Evolutionary conservation across 2,113 vertebrate species (phyloP), one percentile per base, ranked within the genome.

Genomic region (Rallus limicola): DNA sequence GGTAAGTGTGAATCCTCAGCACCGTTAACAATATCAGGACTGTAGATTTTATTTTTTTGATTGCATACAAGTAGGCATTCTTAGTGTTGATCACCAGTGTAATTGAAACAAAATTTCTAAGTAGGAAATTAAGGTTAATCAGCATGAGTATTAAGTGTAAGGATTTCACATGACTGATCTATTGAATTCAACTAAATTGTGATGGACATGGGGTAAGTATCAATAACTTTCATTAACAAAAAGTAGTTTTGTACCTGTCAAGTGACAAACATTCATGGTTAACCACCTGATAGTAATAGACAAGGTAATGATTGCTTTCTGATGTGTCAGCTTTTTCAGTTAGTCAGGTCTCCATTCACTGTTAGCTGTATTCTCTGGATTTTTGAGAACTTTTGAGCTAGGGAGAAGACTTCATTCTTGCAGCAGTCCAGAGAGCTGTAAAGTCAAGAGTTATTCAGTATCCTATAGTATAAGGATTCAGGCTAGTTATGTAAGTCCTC

Each of bases 211-310:
- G 34, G 33, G 19, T 71, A 90, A 50, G 28, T 86, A 40, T 24
- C 31, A 52, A 6, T 58, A 74, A 23, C 52, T 90, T 82, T 28
- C 59, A 20, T 79, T 86, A 59, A 72, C 24, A 38, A 84, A 86
- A 65, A 90, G 58, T n/a, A 58, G 1, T 11, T 69, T 84, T 69
- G 53, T 59, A 50, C 15, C 62, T 87, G n/a, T 55, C 65, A 79
- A 89, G 38, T 60, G 71, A 83, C 77, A 88, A 96, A 82, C 53
- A 60, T 69, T 72, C 64, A 23, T 56, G 10, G 36, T 81, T 86
- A 86, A 81, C 80, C 86, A 92, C 94, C 88, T 92, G 91, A 86
- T 95, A 78, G 48, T 64, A 86, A 64, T 7, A 79, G 79, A 42
- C 65, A 71, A 65, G 31, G 33, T 42, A 80, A 59, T 34, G 52